Base-by-base conservation (phyloP, 1,140 invertebrate species). In the Penaeus chinensis region DNA sequence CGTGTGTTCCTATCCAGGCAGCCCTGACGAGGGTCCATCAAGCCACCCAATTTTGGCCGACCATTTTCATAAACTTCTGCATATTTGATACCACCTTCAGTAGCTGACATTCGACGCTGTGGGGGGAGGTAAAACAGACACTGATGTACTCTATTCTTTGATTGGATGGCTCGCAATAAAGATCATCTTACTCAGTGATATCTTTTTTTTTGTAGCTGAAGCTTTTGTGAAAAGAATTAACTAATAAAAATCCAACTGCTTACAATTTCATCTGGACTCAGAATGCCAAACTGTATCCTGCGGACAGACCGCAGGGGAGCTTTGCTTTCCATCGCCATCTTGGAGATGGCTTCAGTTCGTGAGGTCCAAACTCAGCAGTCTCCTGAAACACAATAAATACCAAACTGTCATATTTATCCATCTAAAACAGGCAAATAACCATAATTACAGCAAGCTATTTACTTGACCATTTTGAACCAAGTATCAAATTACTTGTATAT, bases 1-100 rank as follows among this genome's bases (percentile, higher is more conserved):
- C 98, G 94, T 32, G 96, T 97, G 90, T 95, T 95, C 90, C 98
- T 94, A 91, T 99, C 99, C 27, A 99, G 97, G 18, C 98, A 98
- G 88, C 99, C 99, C 93, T 99, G 99, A 61, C 99, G 94, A 1
- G 99, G 99, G 92, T 99, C 99, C 98, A 99, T 99, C 66, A 99
- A 95, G 60, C 99, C 99, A 10, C 98, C 98, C 80, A 99, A 92
- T 92, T 99, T 99, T 0, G 99, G 99, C 16, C 98, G 95, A n/a
- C 99, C 99, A 71, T 98, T 98, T 93, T 99, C 99, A 95, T 99
- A 98, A 0, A 98, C 98, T 93, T 99, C 99, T 19, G 99, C 95
- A 93, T 97, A 99, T 77, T 88, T 95, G 89, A 99, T 98, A 71
- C 98, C 98, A 61, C 97, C 97, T 92, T 99, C 98, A 18, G 98